Evolutionary conservation across 2,797 vertebrate genomes (phyloP), one percentile per base, ranked within the genome.

Genomic region (Aulostomus chinensis): DNA sequence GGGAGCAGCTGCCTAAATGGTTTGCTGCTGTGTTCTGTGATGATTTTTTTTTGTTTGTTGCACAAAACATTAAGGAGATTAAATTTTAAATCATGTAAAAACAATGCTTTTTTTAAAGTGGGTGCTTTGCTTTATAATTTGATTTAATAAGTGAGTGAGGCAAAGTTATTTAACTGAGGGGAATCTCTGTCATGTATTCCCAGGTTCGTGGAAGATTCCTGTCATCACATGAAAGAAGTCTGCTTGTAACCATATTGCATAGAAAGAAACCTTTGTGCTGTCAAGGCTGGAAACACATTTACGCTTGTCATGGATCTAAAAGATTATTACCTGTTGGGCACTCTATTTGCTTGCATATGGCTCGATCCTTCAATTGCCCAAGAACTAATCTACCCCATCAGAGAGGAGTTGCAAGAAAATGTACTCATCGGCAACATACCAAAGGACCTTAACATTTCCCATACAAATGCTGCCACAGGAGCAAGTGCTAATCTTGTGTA

Each of bases 361-460:
- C 90, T 98, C 73, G 97, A 98, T 91, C 96, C 97, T 28, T 93
- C 95, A 73, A 87, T 98, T 85, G 96, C 97, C 83, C 96, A 99
- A 92, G 97, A 99, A 92, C 93, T 99, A 63, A 98, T 97, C 89
- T 99, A 99, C 85, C 96, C 97, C 63, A 98, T 99, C 84, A 93
- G 95, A 84, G 97, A 99, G 88, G 97, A 99, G 82, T 83, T 99
- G 90, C 97, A 97, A 80, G 97, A 99, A 88, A 99, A 99, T 54
- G 93, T 98, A 78, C 96, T 98, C 74, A 98, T 99, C 91, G 97
- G 97, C 90, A 99, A 98, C 90, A 98, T 99, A 97, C 97, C 97
- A 94, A 97, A 97, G 93, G 97, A 98, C 90, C 89, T 99, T 82
- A 99, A 99, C 88, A 97, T 98, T 91, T 98, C 97, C 78, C 97